Evolutionary conservation across 2,888 invertebrate genomes (phyloP).

Genomic region (Rhyacophila evoluta): DNA sequence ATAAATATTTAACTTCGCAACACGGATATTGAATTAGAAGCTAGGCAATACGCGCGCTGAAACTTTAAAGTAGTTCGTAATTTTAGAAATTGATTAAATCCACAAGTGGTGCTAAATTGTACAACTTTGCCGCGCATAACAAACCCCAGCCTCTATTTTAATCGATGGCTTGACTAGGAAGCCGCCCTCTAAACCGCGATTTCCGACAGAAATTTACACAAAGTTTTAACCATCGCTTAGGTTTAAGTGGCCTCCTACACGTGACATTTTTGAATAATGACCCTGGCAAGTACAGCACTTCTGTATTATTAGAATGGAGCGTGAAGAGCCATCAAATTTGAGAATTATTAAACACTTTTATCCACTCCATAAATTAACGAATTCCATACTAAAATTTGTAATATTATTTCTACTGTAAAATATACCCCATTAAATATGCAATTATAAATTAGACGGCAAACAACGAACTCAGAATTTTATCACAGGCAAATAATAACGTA

Average conservation of each 20-base stretch:
- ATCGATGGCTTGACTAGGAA: not conserved
- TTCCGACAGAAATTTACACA: conserved; percentile 4
- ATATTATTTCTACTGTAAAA: too few relatives aligned
- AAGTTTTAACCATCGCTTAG: conserved; percentile 25
- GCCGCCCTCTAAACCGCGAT: not conserved
- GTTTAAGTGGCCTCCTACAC: not conserved
- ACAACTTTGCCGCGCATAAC: not conserved
- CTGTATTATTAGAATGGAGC: too few relatives aligned
- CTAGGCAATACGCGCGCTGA: too few relatives aligned
- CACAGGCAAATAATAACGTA: too few relatives aligned
- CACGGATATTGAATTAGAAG: too few relatives aligned
- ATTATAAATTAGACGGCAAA: too few relatives aligned
- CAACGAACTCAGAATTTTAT: too few relatives aligned
- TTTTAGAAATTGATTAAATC: not conserved
- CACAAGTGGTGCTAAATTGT: not conserved
- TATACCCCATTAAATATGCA: too few relatives aligned
- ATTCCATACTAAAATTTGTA: too few relatives aligned
- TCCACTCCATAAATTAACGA: too few relatives aligned
- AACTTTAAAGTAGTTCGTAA: not conserved
- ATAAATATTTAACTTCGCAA: too few relatives aligned
- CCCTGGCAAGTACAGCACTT: not conserved
- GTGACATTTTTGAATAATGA: not conserved
- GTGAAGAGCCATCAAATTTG: not conserved
- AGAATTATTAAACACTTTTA: too few relatives aligned
- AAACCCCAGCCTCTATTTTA: conserved; percentile 1